A percentile compares a stretch with the other conserved stretches of the same genome.
Evolutionary conservation across 1,140 invertebrate genomes (phyloP).

Genomic region (Anthonomus grandis): DNA sequence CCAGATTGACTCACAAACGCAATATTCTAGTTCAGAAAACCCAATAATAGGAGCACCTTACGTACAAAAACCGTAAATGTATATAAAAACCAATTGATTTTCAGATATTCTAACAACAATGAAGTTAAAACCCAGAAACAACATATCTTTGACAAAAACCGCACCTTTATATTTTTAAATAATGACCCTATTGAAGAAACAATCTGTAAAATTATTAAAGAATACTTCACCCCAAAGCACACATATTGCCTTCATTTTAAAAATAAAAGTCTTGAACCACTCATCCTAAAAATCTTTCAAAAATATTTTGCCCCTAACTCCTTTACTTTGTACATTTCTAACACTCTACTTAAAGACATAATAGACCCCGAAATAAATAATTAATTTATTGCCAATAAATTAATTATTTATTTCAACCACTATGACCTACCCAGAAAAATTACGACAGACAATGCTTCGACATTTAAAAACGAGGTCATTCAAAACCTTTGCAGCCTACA

Average conservation of each 20-base stretch:
- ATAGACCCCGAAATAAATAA: constrained; percentile 8
- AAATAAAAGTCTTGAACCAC: constrained; percentile 6
- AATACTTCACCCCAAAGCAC: constrained; percentile 2
- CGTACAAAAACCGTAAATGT: too few species aligned
- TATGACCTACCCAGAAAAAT: constrained; percentile 17
- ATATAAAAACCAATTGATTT: not conserved
- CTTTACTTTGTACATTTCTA: too few species aligned
- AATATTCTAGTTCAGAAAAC: constrained; percentile 1
- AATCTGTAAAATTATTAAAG: constrained; percentile 5
- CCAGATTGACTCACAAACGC: not conserved
- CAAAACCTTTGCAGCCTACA: constrained; percentile 7
- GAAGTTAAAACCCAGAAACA: constrained; percentile 3
- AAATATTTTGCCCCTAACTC: too few species aligned
- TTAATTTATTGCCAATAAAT: constrained; percentile 13
- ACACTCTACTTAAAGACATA: too few species aligned
- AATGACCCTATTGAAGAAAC: not conserved
- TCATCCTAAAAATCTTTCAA: constrained; percentile 5
- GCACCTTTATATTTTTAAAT: constrained; percentile 2
- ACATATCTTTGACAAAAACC: constrained; percentile 1
- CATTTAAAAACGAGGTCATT: constrained; percentile 7
- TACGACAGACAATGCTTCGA: constrained; percentile 7
- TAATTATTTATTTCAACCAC: constrained; percentile 8
- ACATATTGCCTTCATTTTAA: constrained; percentile 10
- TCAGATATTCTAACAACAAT: not conserved
- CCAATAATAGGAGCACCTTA: constrained; percentile 3